Evolutionary conservation across 2,888 invertebrate species (phyloP), one percentile per base, ranked within the genome.

Genomic region (Stegophylla sp.): DNA sequence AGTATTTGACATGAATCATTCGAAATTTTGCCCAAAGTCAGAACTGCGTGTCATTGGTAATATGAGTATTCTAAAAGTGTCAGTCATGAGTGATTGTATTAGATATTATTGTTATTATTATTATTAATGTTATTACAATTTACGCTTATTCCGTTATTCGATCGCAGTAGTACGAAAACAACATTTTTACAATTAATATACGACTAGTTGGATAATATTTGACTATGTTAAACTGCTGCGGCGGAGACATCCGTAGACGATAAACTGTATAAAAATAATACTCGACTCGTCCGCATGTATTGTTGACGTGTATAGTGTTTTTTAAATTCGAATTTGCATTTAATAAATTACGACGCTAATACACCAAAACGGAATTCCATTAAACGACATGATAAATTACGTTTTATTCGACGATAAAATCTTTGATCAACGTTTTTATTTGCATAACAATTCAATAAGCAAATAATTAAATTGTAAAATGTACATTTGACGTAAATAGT

Each of bases 391-490:
- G 51, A 69, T 69, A 69, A 53, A 69, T 51, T 69, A 20, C 20
- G 34, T 53, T 61, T 53, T 20, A 51, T 9, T 51, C 34, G n/a
- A 28, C 51, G 69, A 53, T 69, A 69, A 69, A 69, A 48, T 51
- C 3, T 34, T 69, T 13, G 28, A 69, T 34, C 13, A 69, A 69
- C n/a, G n/a, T n/a, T 26, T 69, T 51, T n/a, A 53, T 69, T 69
- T 53, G 34, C 51, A 69, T 53, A 69, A 69, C 13, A 51, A 69
- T 69, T 34, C 34, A 69, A 51, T 53, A 28, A 69, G n/a, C 51
- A 69, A 69, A 69, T 53, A 53, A 69, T 69, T 51, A 28, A 9
- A 34, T 69, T 20, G 13, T 3, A 28, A 2, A 51, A 61, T 69
- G n/a, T 34, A 10, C 15, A 7, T 28, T n/a, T 34, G 4, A 69